A percentile compares a stretch with the other conserved stretches of the same genome.
These are phyloP conservation scores for honey bee (Apis mellifera) DNA, from an alignment of 1,140 invertebrate genomes.

Conservation along the genomic window DNA sequence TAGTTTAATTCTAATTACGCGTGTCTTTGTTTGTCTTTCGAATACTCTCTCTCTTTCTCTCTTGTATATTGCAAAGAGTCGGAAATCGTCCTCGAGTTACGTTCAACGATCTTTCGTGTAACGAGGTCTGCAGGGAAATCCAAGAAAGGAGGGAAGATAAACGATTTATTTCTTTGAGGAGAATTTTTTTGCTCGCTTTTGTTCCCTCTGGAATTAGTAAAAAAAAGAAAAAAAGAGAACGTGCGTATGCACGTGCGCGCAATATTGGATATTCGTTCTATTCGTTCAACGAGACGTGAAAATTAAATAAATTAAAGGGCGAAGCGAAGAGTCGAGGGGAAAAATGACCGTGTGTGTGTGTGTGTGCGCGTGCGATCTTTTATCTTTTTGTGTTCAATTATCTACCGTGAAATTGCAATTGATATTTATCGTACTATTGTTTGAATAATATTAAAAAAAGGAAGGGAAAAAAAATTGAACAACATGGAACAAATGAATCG, in stretches of 20 bases:
- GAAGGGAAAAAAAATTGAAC: too few species aligned
- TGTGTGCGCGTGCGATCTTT: too few species aligned
- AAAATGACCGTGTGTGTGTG: too few species aligned
- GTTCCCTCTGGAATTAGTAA: not conserved
- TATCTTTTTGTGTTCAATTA: not conserved
- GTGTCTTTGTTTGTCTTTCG: too few species aligned
- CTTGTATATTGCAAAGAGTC: too few species aligned
- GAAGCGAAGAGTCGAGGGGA: not conserved
- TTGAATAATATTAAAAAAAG: not conserved
- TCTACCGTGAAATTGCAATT: not conserved
- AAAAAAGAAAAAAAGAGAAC: too few species aligned
- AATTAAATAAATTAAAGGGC: slow-evolving; percentile 12
- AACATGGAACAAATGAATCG: too few species aligned
- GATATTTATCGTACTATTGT: not conserved
- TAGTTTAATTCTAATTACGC: too few species aligned
- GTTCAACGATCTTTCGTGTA: slow-evolving; percentile 3
- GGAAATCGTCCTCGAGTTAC: not conserved
- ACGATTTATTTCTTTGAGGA: not conserved
- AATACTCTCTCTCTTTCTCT: too few species aligned
- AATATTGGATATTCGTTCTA: not conserved
- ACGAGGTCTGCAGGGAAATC: slow-evolving; percentile 13
- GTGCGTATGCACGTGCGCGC: too few species aligned
- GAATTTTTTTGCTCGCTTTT: not conserved
- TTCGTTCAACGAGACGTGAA: not conserved
- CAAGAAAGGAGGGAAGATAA: not conserved